A percentile compares a stretch with the other conserved stretches of the same genome.
These are phyloP conservation scores for Yponomeuta plumbellus DNA, from an alignment of 2,888 invertebrate genomes.

Conservation along the genomic window DNA sequence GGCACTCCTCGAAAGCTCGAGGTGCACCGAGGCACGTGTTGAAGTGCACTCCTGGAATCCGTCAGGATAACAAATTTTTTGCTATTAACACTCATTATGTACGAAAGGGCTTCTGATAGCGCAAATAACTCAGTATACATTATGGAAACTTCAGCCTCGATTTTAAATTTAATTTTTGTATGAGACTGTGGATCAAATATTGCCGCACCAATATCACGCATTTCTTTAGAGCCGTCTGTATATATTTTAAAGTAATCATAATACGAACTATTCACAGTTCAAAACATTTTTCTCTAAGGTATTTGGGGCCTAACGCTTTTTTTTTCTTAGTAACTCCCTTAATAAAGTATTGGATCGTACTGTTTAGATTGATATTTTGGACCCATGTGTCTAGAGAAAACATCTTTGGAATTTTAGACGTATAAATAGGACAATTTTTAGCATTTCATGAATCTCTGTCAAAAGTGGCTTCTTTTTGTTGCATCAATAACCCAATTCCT, in stretches of 20 bases:
- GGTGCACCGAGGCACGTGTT: conserved; percentile 24
- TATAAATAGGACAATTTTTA: neutral
- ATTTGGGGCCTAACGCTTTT: neutral
- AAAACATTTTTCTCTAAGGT: neutral
- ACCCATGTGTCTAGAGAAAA: conserved; percentile 9
- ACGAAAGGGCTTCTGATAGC: conserved; percentile 21
- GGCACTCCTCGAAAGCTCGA: conserved; percentile 22
- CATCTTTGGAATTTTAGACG: neutral
- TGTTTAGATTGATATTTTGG: neutral
- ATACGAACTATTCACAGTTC: neutral
- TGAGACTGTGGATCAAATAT: conserved; percentile 11
- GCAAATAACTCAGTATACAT: conserved; percentile 23
- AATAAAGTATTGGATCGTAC: neutral
- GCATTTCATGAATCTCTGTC: neutral
- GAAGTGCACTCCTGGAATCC: conserved; percentile 22
- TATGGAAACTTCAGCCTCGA: conserved; percentile 18
- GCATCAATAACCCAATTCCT: neutral
- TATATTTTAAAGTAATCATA: conserved; percentile 5
- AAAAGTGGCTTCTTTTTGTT: conserved; percentile 4
- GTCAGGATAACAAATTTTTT: conserved; percentile 20
- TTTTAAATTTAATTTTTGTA: conserved; percentile 16
- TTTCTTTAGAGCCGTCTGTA: conserved; percentile 11
- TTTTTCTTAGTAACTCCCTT: conserved; percentile 5
- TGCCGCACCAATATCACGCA: conserved; percentile 1
- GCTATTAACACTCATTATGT: conserved; percentile 11